These are phyloP conservation scores for Bombus haemorrhoidalis DNA, from an alignment of 1,140 invertebrate species.

Conservation along the genomic window DNA sequence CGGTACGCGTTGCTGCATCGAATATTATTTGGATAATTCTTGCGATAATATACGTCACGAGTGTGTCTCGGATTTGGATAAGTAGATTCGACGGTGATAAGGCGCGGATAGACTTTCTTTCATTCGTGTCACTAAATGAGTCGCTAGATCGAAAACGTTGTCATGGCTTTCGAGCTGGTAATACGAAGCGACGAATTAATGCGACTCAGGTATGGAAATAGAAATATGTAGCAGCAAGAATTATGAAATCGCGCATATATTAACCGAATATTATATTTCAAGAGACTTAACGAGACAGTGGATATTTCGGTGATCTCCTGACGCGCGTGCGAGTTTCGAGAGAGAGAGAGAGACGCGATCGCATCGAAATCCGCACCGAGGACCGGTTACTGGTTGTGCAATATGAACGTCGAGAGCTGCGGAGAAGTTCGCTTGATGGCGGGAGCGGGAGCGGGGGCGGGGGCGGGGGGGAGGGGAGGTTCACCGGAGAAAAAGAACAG, in stretches of 20 bases:
- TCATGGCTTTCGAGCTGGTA: too few relatives aligned
- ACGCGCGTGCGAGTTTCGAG: not conserved
- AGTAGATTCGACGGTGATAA: not conserved
- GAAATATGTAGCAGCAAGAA: too few relatives aligned
- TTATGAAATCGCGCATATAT: not conserved
- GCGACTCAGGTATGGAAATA: too few relatives aligned
- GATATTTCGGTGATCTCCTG: not conserved
- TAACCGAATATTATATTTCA: not conserved
- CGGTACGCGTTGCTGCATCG: not conserved
- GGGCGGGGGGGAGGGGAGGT: not conserved
- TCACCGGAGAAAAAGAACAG: not conserved
- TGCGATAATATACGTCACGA: not conserved
- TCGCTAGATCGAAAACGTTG: too few relatives aligned
- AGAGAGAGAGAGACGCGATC: not conserved
- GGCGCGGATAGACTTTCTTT: not conserved
- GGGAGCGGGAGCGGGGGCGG: too few relatives aligned
- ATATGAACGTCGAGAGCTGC: slow-evolving; percentile 10
- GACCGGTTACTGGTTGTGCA: slow-evolving; percentile 54
- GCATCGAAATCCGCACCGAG: slow-evolving; percentile 25
- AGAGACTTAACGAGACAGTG: not conserved
- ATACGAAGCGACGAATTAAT: too few relatives aligned
- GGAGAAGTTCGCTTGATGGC: not conserved
- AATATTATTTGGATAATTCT: not conserved
- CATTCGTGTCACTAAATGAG: too few relatives aligned
- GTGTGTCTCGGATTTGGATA: not conserved